Base-by-base conservation (phyloP, 2,113 vertebrate genomes). In the Oryzias curvinotus region DNA sequence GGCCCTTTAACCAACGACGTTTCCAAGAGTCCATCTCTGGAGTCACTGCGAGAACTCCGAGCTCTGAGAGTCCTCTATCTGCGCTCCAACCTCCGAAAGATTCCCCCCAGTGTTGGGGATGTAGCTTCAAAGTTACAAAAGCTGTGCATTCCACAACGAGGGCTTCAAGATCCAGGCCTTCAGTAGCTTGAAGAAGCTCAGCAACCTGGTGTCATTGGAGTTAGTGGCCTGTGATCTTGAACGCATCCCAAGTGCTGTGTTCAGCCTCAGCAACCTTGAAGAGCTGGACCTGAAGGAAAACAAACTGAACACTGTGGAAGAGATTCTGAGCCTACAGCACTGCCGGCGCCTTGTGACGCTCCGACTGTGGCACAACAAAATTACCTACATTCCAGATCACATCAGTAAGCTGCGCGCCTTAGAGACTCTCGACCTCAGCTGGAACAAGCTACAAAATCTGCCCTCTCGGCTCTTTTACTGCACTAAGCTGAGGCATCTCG, bases 241-340 rank as follows among this genome's bases (percentile, higher is more conserved):
- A 64, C 93, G 94, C 4, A 94, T 96, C 78, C 95, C 95, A 1
- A 95, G 94, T 0, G 93, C 95, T 0, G 73, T 96, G 45, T 96
- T 96, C 81, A 95, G 93, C 75, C 88, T 97, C 41, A 80, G 66
- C 1, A 92, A 91, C 0, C 78, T 97, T 48, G 93, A 95, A 77
- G 92, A 94, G 68, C 67, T 96, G 43, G 94, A 96, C 80, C 87
- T 96, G 44, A 91, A 82, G 50, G 94, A 94, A 14, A 96, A 97
- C 83, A 92, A 89, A 71, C 89, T 97, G 6, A 91, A 86, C 48
- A 93, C 94, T 1, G 93, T 96, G 1, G 95, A 96, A 71, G 95
- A 96, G 83, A 94, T 96, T 51, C 88, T 96, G 18, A 96, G 95
- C 55, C 85, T 96, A 64, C 95, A 97, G 83, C 95, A 97, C 68